Evolutionary conservation across 2,113 vertebrate species (phyloP).

Genomic region (Sprattus sprattus): DNA sequence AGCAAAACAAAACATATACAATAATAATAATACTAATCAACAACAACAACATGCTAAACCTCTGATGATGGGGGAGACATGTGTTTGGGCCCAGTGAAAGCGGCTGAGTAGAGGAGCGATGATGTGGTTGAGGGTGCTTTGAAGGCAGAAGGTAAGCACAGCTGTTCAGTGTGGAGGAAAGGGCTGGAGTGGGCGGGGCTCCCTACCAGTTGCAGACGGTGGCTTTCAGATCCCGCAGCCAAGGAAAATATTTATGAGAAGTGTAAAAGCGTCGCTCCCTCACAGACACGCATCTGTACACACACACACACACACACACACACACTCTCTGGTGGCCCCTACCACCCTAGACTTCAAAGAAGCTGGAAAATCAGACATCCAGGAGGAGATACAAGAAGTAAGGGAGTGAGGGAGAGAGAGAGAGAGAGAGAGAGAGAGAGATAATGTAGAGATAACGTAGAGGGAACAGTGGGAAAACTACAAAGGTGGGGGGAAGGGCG

Average conservation of each 20-base stretch:
- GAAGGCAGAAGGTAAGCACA: slow-evolving; percentile 13
- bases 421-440: slow-evolving; percentile 23
- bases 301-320: background rate
- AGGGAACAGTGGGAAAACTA: background rate
- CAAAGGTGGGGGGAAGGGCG: background rate
- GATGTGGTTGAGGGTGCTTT: background rate
- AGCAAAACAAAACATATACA: background rate
- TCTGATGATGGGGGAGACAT: background rate
- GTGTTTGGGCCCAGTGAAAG: background rate
- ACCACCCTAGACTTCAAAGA: slow-evolving; percentile 59
- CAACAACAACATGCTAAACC: background rate
- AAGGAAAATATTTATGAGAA: slow-evolving; percentile 61
- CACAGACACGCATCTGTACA: background rate
- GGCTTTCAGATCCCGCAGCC: slow-evolving; percentile 37
- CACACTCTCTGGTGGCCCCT: slow-evolving; percentile 16
- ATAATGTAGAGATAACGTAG: background rate
- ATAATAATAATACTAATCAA: background rate
- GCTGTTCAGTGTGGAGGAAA: background rate
- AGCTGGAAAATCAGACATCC: slow-evolving; percentile 39
- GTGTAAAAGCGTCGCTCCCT: slow-evolving; percentile 35
- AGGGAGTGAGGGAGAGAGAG: background rate
- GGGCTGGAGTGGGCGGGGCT: background rate
- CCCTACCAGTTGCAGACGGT: background rate
- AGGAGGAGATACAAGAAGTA: slow-evolving; percentile 29
- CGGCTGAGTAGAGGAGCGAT: background rate